Evolutionary conservation across 92 coral and sea anemone species (phyloP), one percentile per base, ranked within the genome.

Genomic region (Hydrozoanthus gracilis): DNA sequence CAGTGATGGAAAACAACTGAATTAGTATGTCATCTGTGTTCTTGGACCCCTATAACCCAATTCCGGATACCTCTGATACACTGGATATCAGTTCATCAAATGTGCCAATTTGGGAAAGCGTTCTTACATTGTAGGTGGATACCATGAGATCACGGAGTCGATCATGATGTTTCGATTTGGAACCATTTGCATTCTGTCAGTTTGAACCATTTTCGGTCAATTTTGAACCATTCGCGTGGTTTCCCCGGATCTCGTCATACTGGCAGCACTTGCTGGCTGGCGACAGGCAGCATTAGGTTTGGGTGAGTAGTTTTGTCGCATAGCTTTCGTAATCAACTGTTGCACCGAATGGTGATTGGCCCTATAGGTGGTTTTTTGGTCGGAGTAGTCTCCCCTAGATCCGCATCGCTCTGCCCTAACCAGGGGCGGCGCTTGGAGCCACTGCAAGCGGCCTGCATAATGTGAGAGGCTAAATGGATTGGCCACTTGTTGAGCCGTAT

Each of bases 361-460:
- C 2, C 67, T 60, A 60, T 0, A 60, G 67, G 67, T 60, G 67
- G 67, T 6, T 60, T 60, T 60, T 60, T 11, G 5, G 1, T 60
- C 3, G 67, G 2, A 18, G 66, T 60, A 4, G 4, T 11, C 66
- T 60, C 17, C 66, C 66, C 66, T 60, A 60, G 66, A 60, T 11
- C 66, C n/a, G n/a, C n/a, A n/a, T n/a, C n/a, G n/a, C n/a, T n/a
- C n/a, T n/a, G n/a, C n/a, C n/a, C n/a, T n/a, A n/a, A n/a, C n/a
- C n/a, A n/a, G n/a, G n/a, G n/a, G n/a, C n/a, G n/a, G n/a, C n/a
- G n/a, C n/a, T n/a, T n/a, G n/a, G 83, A 17, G 84, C 48, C 84
- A 84, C 83, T 52, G 74, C 66, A 48, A 69, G 74, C 88, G 88
- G 83, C 72, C 88, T 73, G 71, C 88, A 46, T 10, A 76, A 17